A percentile compares a stretch with the other conserved stretches of the same genome.
These are phyloP conservation scores for Setophaga kirtlandii DNA, from an alignment of 2,113 vertebrate species.

Conservation along the genomic window DNA sequence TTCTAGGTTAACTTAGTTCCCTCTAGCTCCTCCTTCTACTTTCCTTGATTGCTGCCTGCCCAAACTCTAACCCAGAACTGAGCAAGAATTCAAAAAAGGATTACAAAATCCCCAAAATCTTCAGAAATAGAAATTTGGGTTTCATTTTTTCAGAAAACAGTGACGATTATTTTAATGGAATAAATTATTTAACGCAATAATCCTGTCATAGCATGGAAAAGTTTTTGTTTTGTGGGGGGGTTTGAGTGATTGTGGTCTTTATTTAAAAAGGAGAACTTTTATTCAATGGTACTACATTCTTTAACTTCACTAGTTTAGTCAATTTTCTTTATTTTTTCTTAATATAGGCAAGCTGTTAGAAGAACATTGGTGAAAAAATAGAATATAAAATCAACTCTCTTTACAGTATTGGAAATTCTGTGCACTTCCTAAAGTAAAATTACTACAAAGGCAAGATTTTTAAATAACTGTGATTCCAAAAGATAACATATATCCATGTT, in stretches of 20 bases:
- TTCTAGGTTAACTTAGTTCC: neutral
- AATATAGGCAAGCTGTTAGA: neutral
- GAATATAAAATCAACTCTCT: neutral
- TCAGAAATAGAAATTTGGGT: neutral
- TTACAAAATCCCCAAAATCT: neutral
- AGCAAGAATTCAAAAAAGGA: neutral
- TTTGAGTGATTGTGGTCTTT: neutral
- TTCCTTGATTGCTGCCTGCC: neutral
- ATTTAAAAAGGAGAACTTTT: neutral
- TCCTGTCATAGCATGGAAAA: neutral
- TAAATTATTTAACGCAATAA: neutral
- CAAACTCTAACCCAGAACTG: neutral
- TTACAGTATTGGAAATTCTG: neutral
- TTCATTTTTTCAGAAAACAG: neutral
- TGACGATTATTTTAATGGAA: neutral
- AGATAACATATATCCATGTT: neutral
- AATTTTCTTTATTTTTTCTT: neutral
- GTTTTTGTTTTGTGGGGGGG: neutral
- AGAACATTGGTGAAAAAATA: neutral
- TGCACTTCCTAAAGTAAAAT: neutral
- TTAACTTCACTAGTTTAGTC: neutral
- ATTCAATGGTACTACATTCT: neutral
- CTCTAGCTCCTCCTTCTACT: rapidly evolving
- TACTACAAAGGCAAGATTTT: neutral
- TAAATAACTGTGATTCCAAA: neutral